Conservation (phyloP, 2,797 vertebrate genomes). For the Gallinago nigripennis region DNA sequence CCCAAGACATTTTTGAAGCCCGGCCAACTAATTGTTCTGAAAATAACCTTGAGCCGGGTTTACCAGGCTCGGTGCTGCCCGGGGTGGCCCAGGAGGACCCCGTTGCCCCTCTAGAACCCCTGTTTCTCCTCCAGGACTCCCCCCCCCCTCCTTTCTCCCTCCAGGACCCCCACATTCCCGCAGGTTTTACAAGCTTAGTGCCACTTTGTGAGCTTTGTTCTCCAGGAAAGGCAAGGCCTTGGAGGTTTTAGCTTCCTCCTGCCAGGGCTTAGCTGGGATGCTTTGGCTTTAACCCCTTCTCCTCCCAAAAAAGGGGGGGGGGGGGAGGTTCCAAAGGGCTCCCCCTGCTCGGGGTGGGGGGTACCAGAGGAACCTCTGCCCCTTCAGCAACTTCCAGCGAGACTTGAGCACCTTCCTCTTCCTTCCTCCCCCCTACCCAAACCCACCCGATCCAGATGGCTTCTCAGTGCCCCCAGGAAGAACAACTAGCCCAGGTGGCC, state of each 20-base stretch:
- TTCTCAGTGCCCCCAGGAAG: not conserved
- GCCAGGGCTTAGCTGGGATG: not conserved
- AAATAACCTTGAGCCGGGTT: conserved; percentile 14
- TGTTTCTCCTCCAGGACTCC: not conserved
- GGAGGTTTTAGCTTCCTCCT: not conserved
- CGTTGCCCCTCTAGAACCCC: not conserved
- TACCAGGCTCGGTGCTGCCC: not conserved
- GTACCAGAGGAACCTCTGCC: not conserved
- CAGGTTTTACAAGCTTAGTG: conserved; percentile 46
- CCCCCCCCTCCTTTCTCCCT: not conserved
- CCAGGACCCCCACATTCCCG: not conserved
- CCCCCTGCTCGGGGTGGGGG: not conserved
- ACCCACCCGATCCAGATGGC: not conserved
- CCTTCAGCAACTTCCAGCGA: not conserved
- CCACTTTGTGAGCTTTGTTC: conserved; percentile 14
- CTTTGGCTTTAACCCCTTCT: conserved; percentile 41
- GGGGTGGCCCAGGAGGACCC: not conserved
- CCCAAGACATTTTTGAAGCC: conserved; percentile 6
- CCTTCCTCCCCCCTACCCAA: not conserved
- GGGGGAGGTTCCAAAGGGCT: fast-evolving
- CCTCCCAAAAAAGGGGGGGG: not conserved
- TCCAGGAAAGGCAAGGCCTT: not conserved
- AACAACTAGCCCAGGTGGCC: not conserved
- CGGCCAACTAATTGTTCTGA: conserved; percentile 21
- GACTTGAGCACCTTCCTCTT: not conserved